Percentiles rank a stretch among this genome's conserved stretches.
phyloP scores from a whole-genome alignment of 1,140 invertebrate genomes.

The Aradophagus sp. region DNA sequence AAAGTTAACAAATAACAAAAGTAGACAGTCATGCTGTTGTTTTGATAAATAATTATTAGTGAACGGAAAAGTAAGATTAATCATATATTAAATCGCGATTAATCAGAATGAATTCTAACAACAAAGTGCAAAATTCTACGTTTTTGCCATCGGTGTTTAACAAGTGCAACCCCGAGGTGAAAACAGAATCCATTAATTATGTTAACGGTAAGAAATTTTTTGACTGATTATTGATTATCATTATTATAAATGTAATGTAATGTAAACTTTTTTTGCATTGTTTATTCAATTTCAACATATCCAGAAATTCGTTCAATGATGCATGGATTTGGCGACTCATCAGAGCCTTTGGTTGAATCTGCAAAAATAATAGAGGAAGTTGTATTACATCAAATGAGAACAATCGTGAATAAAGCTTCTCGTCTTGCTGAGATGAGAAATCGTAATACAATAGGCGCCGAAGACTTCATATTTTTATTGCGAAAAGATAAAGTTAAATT shows the following conservation, averaged over 20 bases:
- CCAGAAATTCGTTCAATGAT: conserved; percentile 79
- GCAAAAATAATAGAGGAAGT: conserved; percentile 78
- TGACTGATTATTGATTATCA: neutral
- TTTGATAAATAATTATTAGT: too few relatives aligned
- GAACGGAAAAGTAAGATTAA: too few relatives aligned
- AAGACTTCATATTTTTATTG: conserved; percentile 79
- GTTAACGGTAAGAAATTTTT: conserved; percentile 13
- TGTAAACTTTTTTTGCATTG: conserved; percentile 6
- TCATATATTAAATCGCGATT: too few relatives aligned
- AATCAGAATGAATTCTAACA: conserved; percentile 19
- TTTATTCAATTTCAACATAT: conserved; percentile 5
- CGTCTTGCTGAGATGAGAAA: conserved; percentile 74
- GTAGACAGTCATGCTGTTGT: too few relatives aligned
- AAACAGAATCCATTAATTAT: conserved; percentile 22
- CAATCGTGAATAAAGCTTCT: conserved; percentile 73
- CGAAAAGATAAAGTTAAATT: conserved; percentile 78
- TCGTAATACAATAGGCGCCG: conserved; percentile 57
- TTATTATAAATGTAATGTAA: conserved; percentile 1
- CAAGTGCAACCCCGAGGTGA: conserved; percentile 1
- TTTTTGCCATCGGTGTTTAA: too few relatives aligned
- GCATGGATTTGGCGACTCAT: conserved; percentile 80
- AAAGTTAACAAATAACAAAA: too few relatives aligned
- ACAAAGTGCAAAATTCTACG: conserved; percentile 9
- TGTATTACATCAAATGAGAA: conserved; percentile 77
- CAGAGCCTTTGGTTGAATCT: conserved; percentile 76